These are phyloP conservation scores for Lasioglossum albipes DNA, from an alignment of 1,140 invertebrate species.

Conservation along the genomic window DNA sequence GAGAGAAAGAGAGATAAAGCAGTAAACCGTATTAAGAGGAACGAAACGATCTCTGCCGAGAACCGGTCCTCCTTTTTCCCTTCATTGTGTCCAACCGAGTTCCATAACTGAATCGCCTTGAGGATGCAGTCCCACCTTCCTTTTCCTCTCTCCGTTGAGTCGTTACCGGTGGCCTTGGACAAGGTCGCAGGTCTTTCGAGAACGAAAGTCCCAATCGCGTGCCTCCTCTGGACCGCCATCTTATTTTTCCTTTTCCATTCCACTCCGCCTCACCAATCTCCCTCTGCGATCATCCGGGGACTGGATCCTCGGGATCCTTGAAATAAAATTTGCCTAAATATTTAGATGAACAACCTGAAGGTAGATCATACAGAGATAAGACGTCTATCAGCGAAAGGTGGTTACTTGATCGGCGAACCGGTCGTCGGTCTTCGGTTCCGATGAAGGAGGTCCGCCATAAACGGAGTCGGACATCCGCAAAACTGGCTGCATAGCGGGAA, in stretches of 20 bases:
- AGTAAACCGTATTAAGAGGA: neutral
- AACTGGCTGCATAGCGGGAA: conserved; percentile 37
- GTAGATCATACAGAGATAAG: too few relatives aligned
- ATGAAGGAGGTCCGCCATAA: neutral
- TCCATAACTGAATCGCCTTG: conserved; percentile 60
- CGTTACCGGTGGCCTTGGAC: conserved; percentile 14
- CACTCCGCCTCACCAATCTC: neutral
- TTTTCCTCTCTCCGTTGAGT: conserved; percentile 24
- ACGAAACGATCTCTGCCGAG: neutral
- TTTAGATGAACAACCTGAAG: too few relatives aligned
- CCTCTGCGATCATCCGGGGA: too few relatives aligned
- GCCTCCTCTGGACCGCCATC: neutral
- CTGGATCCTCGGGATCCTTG: too few relatives aligned
- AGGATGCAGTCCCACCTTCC: conserved; percentile 32
- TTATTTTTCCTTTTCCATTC: neutral
- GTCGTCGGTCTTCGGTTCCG: too few relatives aligned
- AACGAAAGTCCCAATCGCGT: conserved; percentile 26
- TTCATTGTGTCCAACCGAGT: conserved; percentile 38
- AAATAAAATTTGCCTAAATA: too few relatives aligned
- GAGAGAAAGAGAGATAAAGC: neutral
- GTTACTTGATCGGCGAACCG: too few relatives aligned
- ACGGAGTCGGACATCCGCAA: neutral
- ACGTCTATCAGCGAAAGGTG: too few relatives aligned
- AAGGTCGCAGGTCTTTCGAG: conserved; percentile 28
- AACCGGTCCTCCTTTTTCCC: conserved; percentile 66